These are phyloP conservation scores for Drosophila insularis DNA, from an alignment of 1,140 invertebrate species.

Conservation along the genomic window DNA sequence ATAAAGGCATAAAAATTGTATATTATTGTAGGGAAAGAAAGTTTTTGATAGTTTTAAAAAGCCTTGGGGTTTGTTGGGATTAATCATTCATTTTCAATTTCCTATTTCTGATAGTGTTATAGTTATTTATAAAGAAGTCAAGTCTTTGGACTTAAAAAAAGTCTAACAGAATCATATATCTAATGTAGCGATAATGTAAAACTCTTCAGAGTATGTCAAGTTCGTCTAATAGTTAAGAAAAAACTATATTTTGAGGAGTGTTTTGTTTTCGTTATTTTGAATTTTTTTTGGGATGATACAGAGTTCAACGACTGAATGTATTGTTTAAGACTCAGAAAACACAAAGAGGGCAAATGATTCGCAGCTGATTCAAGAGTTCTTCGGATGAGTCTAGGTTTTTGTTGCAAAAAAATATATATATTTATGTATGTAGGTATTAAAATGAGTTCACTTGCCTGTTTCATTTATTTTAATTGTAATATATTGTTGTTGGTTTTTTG, in stretches of 20 bases:
- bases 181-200: neutral
- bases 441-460: constrained; percentile 70
- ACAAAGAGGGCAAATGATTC: neutral
- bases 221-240: neutral
- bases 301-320: constrained; percentile 59
- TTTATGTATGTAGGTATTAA: too few relatives aligned
- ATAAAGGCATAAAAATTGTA: too few relatives aligned
- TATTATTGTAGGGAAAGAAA: too few relatives aligned
- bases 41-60: too few relatives aligned
- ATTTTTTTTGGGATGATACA: constrained; percentile 5
- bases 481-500: constrained; percentile 42
- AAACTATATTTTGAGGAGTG: neutral
- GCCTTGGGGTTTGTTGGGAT: too few relatives aligned
- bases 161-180: too few relatives aligned
- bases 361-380: constrained; percentile 36
- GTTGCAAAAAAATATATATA: constrained; percentile 58
- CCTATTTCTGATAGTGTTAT: too few relatives aligned
- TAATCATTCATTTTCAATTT: too few relatives aligned
- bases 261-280: neutral
- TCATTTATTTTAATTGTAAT: constrained; percentile 70
- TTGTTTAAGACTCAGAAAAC: constrained; percentile 44
- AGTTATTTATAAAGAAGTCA: too few relatives aligned
- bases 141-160: too few relatives aligned
- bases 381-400: constrained; percentile 45
- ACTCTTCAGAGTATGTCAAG: neutral